phyloP scores from a whole-genome alignment of 2,113 vertebrate species.

The Peromyscus polionotus region DNA sequence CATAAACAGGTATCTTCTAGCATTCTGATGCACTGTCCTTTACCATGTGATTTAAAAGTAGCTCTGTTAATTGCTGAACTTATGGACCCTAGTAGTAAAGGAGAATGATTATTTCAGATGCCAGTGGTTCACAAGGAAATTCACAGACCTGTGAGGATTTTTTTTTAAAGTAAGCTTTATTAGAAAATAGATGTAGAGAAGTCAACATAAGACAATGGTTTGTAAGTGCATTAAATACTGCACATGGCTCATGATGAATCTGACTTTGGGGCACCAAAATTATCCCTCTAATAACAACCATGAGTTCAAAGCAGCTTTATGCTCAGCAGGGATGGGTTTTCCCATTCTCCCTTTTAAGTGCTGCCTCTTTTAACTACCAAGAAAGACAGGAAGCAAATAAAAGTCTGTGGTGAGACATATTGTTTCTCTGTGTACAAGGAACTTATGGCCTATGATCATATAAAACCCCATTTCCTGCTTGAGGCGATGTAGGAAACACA shows the following conservation, averaged over 20 bases:
- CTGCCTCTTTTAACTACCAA: not conserved
- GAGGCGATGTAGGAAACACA: not conserved
- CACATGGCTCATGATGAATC: no score
- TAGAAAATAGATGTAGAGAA: not conserved
- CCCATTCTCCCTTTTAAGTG: no score
- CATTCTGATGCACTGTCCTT: not conserved
- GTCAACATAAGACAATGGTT: not conserved
- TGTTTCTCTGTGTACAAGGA: not conserved
- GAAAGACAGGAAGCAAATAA: not conserved
- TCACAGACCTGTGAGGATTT: rapidly evolving
- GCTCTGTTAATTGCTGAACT: not conserved
- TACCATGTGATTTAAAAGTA: not conserved
- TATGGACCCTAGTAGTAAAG: not conserved
- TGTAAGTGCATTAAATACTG: not conserved
- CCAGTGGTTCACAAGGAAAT: not conserved
- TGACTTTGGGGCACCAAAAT: no score
- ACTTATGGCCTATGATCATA: not conserved
- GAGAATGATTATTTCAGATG: not conserved
- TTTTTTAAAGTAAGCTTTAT: not conserved
- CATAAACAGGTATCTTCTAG: not conserved
- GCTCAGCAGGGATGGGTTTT: no score
- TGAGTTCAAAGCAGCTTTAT: no score
- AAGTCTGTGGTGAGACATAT: not conserved
- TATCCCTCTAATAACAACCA: no score
- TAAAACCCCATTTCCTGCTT: not conserved